These are phyloP conservation scores for Masticophis lateralis DNA, from an alignment of 2,797 vertebrate genomes.

Conservation along the genomic window DNA sequence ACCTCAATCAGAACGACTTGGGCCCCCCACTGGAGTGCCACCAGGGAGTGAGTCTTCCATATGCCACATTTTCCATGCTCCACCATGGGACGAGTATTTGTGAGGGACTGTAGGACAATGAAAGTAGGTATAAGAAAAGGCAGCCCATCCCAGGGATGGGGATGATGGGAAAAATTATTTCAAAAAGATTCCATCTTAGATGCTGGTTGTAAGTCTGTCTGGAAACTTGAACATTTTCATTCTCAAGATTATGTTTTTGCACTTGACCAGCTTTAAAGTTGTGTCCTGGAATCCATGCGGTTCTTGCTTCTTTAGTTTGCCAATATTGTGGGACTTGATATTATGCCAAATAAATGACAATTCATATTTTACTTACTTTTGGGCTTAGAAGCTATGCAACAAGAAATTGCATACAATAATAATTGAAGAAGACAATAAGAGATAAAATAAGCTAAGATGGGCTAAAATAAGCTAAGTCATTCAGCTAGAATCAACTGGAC, in stretches of 20 bases:
- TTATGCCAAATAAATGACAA: neutral
- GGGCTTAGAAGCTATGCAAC: neutral
- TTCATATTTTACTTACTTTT: neutral
- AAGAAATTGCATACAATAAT: neutral
- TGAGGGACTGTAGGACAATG: too few species aligned
- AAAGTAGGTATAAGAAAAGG: too few species aligned
- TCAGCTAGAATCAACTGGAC: neutral
- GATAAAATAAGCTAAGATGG: neutral
- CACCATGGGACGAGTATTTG: too few species aligned
- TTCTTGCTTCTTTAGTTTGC: neutral
- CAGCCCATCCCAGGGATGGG: neutral
- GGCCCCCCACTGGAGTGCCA: too few species aligned
- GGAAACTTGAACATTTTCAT: neutral
- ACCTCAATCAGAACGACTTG: too few species aligned
- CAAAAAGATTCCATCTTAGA: neutral
- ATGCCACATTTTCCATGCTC: too few species aligned
- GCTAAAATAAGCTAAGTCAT: too few species aligned
- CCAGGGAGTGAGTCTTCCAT: too few species aligned
- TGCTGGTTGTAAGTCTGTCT: neutral
- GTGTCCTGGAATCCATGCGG: neutral
- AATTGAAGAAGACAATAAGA: neutral
- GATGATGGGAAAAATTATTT: neutral
- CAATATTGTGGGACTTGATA: neutral
- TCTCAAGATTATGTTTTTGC: neutral
- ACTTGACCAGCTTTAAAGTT: neutral